A percentile compares a stretch with the other conserved stretches of the same genome.
Evolutionary conservation across 2,888 invertebrate genomes (phyloP).

Genomic region (Drosophila nigricruria): DNA sequence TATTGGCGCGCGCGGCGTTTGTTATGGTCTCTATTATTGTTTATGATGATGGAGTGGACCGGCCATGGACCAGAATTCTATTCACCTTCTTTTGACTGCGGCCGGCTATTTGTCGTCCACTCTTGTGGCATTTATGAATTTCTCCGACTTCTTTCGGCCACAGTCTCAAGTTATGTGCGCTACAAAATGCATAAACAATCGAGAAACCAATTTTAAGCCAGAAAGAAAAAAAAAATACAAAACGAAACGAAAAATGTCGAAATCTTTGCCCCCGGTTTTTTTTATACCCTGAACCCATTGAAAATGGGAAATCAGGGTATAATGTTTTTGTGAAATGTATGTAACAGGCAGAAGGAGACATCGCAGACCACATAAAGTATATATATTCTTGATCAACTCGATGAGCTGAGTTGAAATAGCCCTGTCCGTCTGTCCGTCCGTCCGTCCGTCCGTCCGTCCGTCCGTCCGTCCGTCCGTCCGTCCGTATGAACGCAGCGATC

Average conservation of each 20-base stretch:
- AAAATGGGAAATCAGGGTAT: too few species aligned
- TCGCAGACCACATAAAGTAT: too few species aligned
- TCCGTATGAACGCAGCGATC: too few species aligned
- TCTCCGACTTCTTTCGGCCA: slow-evolving; percentile 38
- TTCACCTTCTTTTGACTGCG: slow-evolving; percentile 53
- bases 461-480: too few species aligned
- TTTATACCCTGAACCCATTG: too few species aligned
- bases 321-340: too few species aligned
- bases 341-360: too few species aligned
- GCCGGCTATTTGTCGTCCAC: slow-evolving; percentile 61
- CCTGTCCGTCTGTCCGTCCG: too few species aligned
- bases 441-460: too few species aligned
- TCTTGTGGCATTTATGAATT: slow-evolving; percentile 51
- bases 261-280: slow-evolving; percentile 60
- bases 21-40: slow-evolving; percentile 69
- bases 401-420: too few species aligned
- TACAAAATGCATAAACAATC: slow-evolving; percentile 79
- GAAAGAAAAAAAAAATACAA: slow-evolving; percentile 13
- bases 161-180: slow-evolving; percentile 44
- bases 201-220: slow-evolving; percentile 69
- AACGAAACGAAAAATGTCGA: slow-evolving; percentile 38
- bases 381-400: too few species aligned
- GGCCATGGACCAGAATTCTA: slow-evolving; percentile 70
- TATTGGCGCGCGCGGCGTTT: slow-evolving; percentile 45
- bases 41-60: slow-evolving; percentile 79